Conservation (phyloP, 2,113 vertebrate genomes). For the Pelecanoides urinatrix region DNA sequence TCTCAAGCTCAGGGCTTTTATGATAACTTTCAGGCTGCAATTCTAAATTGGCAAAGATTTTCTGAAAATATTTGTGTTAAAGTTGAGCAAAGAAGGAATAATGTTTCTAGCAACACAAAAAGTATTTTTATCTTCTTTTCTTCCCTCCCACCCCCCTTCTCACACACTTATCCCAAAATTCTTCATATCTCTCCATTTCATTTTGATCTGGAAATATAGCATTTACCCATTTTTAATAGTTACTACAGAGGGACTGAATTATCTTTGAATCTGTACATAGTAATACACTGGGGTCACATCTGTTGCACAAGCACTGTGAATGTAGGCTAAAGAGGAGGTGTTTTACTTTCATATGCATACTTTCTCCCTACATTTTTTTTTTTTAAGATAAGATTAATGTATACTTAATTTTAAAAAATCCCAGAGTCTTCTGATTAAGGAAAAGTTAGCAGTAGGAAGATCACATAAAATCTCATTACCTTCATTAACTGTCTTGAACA, state of each 20-base stretch:
- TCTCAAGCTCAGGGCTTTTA: background rate
- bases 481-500: background rate
- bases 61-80: background rate
- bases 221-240: slow-evolving; percentile 15
- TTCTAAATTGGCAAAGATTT: background rate
- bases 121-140: background rate
- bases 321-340: slow-evolving; percentile 12
- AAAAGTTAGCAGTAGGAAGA: background rate
- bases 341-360: background rate
- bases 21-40: background rate
- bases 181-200: background rate
- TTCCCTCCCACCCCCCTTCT: background rate
- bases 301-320: slow-evolving; percentile 32
- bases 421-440: background rate
- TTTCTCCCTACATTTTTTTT: background rate
- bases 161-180: background rate
- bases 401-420: background rate
- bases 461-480: background rate
- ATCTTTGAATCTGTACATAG: background rate
- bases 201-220: slow-evolving; percentile 16
- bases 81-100: background rate
- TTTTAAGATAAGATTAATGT: background rate
- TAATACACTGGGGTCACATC: slow-evolving; percentile 25
- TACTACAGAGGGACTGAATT: slow-evolving; percentile 46
- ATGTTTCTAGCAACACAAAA: background rate